A percentile compares a stretch with the other conserved stretches of the same genome.
These are phyloP conservation scores for Nebria salina DNA, from an alignment of 2,888 invertebrate genomes.

Conservation along the genomic window DNA sequence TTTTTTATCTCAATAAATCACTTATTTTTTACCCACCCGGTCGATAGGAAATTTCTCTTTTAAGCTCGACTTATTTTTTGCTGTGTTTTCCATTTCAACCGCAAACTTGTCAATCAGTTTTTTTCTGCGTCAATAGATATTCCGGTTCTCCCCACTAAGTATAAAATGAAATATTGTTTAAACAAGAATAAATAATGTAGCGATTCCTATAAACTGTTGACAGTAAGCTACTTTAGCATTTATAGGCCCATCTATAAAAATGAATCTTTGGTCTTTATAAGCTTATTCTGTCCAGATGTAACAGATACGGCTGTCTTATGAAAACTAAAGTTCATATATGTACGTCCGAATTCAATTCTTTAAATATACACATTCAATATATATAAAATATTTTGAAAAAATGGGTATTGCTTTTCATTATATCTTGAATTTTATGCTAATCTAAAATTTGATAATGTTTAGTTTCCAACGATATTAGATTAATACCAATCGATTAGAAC, in stretches of 20 bases:
- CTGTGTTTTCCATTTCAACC: background rate
- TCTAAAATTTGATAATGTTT: no score
- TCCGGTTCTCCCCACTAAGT: background rate
- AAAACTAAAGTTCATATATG: background rate
- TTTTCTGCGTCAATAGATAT: background rate
- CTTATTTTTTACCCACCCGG: background rate
- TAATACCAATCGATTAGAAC: no score
- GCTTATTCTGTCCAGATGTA: background rate
- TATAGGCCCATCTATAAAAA: background rate
- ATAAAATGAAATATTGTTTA: background rate
- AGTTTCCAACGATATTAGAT: no score
- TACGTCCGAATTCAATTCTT: no score
- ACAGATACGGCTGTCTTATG: background rate
- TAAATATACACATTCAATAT: no score
- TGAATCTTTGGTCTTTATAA: background rate
- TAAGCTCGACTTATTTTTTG: background rate
- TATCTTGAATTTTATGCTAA: no score
- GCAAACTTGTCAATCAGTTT: slow-evolving; percentile 1
- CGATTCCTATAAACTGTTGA: background rate
- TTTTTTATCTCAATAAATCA: background rate
- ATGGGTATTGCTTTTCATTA: no score
- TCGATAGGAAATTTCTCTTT: background rate
- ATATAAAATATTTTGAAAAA: no score
- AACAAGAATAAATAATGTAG: background rate
- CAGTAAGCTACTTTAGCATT: background rate